Conservation (phyloP, 2,113 vertebrate genomes). For the Nyctereutes procyonoides region DNA sequence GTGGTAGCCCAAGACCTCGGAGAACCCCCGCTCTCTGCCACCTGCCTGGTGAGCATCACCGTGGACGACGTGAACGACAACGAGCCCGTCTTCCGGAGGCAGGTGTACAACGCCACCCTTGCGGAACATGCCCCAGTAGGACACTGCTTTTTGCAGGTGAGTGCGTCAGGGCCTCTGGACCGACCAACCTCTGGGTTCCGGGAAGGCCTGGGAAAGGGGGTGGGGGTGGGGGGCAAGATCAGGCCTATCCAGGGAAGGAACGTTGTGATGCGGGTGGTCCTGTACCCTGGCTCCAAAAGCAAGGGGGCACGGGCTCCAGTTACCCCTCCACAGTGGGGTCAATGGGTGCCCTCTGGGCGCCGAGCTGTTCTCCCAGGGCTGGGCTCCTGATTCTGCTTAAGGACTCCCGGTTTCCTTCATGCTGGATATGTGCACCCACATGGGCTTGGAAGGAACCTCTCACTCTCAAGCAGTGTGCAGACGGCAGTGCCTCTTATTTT, state of each 20-base stretch:
- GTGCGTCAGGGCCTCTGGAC: background rate
- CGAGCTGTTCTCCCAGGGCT: background rate
- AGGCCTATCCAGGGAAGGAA: background rate
- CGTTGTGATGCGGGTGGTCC: background rate
- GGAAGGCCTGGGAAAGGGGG: background rate
- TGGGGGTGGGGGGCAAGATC: no score
- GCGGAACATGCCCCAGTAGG: constrained; percentile 88
- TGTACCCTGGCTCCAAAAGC: background rate
- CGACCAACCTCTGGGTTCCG: background rate
- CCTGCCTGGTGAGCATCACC: constrained; percentile 88
- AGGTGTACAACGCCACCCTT: constrained; percentile 90
- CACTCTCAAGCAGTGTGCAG: background rate
- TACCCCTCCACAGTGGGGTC: background rate
- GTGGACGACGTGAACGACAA: constrained; percentile 95
- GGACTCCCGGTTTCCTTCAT: background rate
- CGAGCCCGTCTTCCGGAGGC: constrained; percentile 91
- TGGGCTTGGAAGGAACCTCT: background rate
- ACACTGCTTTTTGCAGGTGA: constrained; percentile 94
- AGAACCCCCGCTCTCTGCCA: constrained; percentile 87
- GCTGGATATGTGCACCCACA: background rate
- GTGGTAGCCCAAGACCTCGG: constrained; percentile 92
- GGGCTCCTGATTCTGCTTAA: background rate
- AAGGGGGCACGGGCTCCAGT: no score
- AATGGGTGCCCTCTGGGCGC: background rate
- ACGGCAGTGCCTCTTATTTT: background rate